Evolutionary conservation across 2,797 vertebrate species (phyloP).

Genomic region (Labroides dimidiatus): DNA sequence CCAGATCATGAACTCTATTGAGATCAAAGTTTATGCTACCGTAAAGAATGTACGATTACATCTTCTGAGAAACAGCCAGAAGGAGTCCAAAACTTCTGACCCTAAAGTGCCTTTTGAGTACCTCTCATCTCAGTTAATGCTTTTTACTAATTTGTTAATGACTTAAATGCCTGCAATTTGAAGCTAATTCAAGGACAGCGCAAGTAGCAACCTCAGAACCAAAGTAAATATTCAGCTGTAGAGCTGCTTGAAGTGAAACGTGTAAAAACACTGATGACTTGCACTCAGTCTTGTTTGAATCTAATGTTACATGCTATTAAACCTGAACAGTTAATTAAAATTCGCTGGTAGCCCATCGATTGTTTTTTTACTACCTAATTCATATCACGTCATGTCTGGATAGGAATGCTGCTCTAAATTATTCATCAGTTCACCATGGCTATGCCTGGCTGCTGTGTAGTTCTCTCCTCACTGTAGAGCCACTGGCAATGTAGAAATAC

Average conservation of each 20-base stretch:
- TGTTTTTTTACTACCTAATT: conserved; percentile 46
- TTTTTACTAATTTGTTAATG: background rate
- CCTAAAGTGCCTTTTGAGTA: background rate
- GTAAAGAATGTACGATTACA: background rate
- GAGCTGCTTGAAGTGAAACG: conserved; percentile 3
- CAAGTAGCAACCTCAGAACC: background rate
- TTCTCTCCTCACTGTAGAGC: conserved; percentile 16
- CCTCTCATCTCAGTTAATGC: background rate
- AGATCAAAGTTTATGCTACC: background rate
- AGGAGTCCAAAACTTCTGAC: background rate
- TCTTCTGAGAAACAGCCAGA: background rate
- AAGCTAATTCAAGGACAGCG: background rate
- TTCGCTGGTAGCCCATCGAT: conserved; percentile 38
- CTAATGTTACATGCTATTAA: conserved; percentile 48
- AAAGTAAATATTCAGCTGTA: too few species aligned
- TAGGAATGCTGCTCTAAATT: conserved; percentile 49
- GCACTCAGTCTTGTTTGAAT: conserved; percentile 31
- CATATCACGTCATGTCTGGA: conserved; percentile 45
- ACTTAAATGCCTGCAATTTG: background rate
- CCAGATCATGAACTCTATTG: background rate
- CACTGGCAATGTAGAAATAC: conserved; percentile 8
- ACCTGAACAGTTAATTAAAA: conserved; percentile 50
- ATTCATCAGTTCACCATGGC: conserved; percentile 55
- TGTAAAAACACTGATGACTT: conserved; percentile 1
- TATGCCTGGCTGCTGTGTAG: conserved; percentile 26